Base-by-base conservation (phyloP, 2,797 vertebrate genomes). In the Parauchenoglanis ngamensis region DNA sequence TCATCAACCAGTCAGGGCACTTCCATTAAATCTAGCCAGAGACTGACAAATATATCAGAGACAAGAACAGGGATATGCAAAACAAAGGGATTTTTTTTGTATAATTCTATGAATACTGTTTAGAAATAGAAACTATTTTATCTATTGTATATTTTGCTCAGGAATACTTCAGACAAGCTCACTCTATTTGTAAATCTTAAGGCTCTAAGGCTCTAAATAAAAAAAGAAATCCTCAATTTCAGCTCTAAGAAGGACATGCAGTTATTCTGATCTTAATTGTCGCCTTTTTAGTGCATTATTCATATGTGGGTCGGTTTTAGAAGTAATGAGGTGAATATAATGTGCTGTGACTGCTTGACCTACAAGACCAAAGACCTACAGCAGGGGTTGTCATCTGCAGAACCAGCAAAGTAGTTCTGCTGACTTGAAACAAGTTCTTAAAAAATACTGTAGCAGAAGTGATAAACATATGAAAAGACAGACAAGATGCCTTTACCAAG, bases 1-100 rank as follows among this genome's bases (percentile, higher is more conserved):
- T 73, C 79, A 86, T 89, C 84, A 80, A 68, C 84, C 56, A 86
- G 85, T 88, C 68, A 61, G 76, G 73, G 75, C 76, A 90, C 84
- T 56, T 88, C 76, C 46, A 83, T 67, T 75, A 88, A 91, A 88
- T 86, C 87, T 76, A 68, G 73, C 65, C 75, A 65, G 21, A 44
- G 12, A 84, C 28, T 77, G 76, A 76, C 87, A 88, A 52, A 65
- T 44, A n/a, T 56, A 49, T 73, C 83, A 67, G 77, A 23, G n/a
- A 25, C 56, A 54, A 65, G 57, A 44, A 40, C 35, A 73, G 80
- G 5, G n/a, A 87, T 84, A 21, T 56, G 28, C n/a, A 56, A 54
- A 56, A 13, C 2, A 76, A 76, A 2, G 12, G 12, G 73, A 52
- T 7, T 73, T 44, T 44, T 52, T 15, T 40, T 40, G 25, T 10